Evolutionary conservation across 2,888 invertebrate species (phyloP).

Genomic region (Napeogenes inachia): DNA sequence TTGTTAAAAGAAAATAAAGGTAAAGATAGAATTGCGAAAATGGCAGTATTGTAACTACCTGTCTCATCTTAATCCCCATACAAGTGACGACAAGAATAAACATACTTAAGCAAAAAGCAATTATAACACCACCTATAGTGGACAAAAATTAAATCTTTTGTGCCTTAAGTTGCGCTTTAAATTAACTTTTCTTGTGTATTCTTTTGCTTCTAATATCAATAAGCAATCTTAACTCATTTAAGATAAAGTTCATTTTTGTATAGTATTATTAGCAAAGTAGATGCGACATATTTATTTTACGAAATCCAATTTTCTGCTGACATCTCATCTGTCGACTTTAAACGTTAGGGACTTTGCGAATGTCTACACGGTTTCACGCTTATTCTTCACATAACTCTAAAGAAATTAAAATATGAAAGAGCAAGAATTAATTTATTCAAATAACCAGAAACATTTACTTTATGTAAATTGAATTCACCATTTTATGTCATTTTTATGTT

Average conservation of each 20-base stretch:
- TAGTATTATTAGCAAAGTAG: conserved; percentile 53
- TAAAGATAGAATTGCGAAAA: conserved; percentile 20
- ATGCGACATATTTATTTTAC: conserved; percentile 76
- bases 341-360: conserved; percentile 64
- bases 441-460: too few species aligned
- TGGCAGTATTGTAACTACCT: conserved; percentile 64
- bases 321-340: conserved; percentile 77
- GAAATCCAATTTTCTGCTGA: conserved; percentile 78
- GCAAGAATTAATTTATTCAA: conserved; percentile 18
- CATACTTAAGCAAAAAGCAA: conserved; percentile 47
- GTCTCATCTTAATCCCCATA: conserved; percentile 54
- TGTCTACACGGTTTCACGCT: conserved; percentile 71
- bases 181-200: conserved; percentile 67
- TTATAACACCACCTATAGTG: conserved; percentile 48
- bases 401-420: conserved; percentile 31
- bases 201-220: conserved; percentile 24
- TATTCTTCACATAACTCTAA: conserved; percentile 50
- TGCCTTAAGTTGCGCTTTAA: conserved; percentile 64
- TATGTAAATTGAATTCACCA: not conserved
- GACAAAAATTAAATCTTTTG: conserved; percentile 68
- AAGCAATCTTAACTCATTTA: conserved; percentile 33
- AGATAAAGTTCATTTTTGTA: conserved; percentile 38
- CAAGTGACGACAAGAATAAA: conserved; percentile 47
- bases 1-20: conserved; percentile 39
- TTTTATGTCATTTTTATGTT: too few species aligned